Base-by-base conservation (phyloP, 2,888 invertebrate genomes). In the Diloba caeruleocephala region DNA sequence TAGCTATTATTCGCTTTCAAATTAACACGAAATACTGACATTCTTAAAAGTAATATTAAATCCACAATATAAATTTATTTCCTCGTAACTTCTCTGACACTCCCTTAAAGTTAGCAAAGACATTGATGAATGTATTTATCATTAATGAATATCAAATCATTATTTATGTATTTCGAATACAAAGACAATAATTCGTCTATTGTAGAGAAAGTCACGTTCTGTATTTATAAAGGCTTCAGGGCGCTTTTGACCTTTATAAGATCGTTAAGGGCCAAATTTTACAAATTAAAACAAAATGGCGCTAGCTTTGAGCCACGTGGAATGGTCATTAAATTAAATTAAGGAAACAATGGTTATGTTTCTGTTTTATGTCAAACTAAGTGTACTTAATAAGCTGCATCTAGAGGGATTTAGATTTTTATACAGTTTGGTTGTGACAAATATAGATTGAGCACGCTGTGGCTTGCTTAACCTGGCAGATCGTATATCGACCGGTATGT, bases 11-110 rank as follows among this genome's bases (percentile, higher is more conserved):
- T 62, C 56, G 3, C 28, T 17, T 2, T 2, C n/a, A 17, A 34
- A 29, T 43, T 10, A 38, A 4, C 21, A 31, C 38, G 28, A 31
- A 19, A 39, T 25, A 21, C 34, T 39, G 26, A 15, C 33, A 34
- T 43, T 43, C 60, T 54, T 25, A 62, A 19, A 32, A 44, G 21
- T 14, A 10, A 8, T 21, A 29, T 62, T 50, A 62, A 50, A 45
- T 23, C 1, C 25, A 9, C 28, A 34, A 26, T 34, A 45, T 17
- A 60, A 26, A 29, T 37, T 4, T 48, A 37, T 41, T 14, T 19
- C 9, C 1, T 28, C 3, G 0, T 33, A 23, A 28, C 8, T 1
- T 23, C 23, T 32, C 13, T 25, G 9, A 5, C 10, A 4, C 4
- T 7, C 6, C 32, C 6, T n/a, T 2, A 14, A 45, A 42, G 12